Base-by-base conservation (phyloP, 2,888 invertebrate genomes). In the Lydus trimaculatus region DNA sequence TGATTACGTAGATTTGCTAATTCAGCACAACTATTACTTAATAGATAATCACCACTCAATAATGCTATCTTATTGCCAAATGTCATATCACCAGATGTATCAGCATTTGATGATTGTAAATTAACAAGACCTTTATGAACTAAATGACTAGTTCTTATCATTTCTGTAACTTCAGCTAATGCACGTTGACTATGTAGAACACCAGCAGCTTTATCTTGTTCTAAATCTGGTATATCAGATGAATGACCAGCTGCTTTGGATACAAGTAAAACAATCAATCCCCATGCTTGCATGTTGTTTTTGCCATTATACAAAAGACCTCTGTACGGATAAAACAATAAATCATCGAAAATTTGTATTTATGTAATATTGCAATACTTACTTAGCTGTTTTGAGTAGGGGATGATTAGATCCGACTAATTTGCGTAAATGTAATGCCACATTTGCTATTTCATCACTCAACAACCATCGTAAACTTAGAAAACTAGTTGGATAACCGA, bases 61-160 rank as follows among this genome's bases (percentile, higher is more conserved):
- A 98, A 87, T 0, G 97, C 96, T 79, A 98, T 96, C 87, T 97
- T 98, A 85, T 98, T 98, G 8, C 97, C 97, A 85, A 96, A 96
- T 81, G 94, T 92, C 92, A 97, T 93, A 81, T 97, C 95, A 60
- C 91, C 90, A 87, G 86, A 63, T 56, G 75, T 73, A 62, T 88
- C 88, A 39, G 89, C 86, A 0, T 90, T 62, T 20, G 74, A 70
- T 0, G 89, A 88, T 78, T 91, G 91, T 81, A 95, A 90, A 84
- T 97, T 96, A 23, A 97, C 94, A 69, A 97, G 88, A 5, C 92
- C 84, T 76, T 84, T 84, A 86, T 98, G 98, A 15, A 98, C 94
- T 72, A 97, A 87, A 83, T 96, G 94, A 23, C 97, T 95, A 0
- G 97, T 97, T 60, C 97, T 90, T 73, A 98, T 96, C 95, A 98